phyloP scores from a whole-genome alignment of 1,140 invertebrate species.

The Cecropterus lyciades region DNA sequence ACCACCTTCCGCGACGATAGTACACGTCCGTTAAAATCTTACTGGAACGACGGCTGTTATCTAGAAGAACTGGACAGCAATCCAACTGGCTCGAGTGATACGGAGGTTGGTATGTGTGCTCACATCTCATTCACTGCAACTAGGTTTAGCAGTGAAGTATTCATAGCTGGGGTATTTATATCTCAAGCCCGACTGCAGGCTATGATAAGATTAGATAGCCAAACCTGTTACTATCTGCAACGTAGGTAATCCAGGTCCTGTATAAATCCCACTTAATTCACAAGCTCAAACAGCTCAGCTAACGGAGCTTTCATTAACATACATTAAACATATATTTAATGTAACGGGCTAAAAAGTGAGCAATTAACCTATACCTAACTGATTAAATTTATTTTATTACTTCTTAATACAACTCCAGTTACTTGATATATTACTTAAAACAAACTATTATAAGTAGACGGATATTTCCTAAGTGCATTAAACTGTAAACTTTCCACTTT shows the following conservation, averaged over 20 bases:
- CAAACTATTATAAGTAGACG: no score
- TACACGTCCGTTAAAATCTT: slow-evolving; percentile 26
- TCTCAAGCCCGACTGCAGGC: slow-evolving; percentile 10
- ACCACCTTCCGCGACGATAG: slow-evolving; percentile 20
- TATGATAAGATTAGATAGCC: slow-evolving; percentile 34
- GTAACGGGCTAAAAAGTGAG: slow-evolving; percentile 9
- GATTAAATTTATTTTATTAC: not conserved
- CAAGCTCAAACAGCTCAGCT: slow-evolving; percentile 23
- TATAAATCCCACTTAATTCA: slow-evolving; percentile 29
- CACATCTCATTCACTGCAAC: slow-evolving; percentile 23
- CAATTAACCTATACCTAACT: slow-evolving; percentile 9
- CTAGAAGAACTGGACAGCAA: slow-evolving; percentile 18
- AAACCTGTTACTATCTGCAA: slow-evolving; percentile 31
- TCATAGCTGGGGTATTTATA: slow-evolving; percentile 27
- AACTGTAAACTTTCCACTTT: no score
- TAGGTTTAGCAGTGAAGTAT: slow-evolving; percentile 24
- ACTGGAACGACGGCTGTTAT: slow-evolving; percentile 19
- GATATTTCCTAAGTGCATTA: no score
- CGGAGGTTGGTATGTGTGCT: slow-evolving; percentile 27
- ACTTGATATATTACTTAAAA: no score
- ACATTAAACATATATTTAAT: slow-evolving; percentile 25
- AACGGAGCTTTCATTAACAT: slow-evolving; percentile 32
- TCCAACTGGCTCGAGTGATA: slow-evolving; percentile 10
- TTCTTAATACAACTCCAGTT: not conserved
- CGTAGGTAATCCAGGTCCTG: slow-evolving; percentile 19